Evolutionary conservation across 2,113 vertebrate genomes (phyloP).

Genomic region (Caretta caretta): DNA sequence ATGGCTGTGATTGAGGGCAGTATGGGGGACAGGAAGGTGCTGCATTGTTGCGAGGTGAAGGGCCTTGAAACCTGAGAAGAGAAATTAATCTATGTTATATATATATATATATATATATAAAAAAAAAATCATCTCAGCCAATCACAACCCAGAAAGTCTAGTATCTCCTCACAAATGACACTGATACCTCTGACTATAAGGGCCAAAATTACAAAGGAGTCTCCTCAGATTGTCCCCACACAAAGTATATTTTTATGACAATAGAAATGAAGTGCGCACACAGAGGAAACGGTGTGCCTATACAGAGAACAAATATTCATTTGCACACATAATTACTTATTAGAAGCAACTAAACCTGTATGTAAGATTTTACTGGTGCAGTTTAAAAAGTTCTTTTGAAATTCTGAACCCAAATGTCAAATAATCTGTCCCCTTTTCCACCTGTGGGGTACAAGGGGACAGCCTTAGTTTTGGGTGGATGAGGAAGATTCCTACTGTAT

Average conservation of each 20-base stretch:
- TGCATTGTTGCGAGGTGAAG: constrained; percentile 48
- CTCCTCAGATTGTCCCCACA: background rate
- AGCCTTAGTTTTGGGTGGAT: background rate
- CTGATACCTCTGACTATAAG: background rate
- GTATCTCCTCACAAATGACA: background rate
- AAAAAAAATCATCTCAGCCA: background rate
- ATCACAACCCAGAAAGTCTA: background rate
- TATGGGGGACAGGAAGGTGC: constrained; percentile 71
- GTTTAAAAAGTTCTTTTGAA: background rate
- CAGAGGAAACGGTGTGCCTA: background rate
- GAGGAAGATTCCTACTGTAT: background rate
- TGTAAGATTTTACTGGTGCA: background rate
- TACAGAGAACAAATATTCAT: background rate
- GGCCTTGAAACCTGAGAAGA: constrained; percentile 73
- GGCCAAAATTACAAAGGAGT: background rate
- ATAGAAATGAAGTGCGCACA: background rate
- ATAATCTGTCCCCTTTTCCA: background rate
- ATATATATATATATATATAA: background rate
- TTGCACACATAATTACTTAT: background rate
- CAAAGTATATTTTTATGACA: background rate
- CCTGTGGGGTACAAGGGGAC: background rate
- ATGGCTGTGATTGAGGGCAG: constrained; percentile 68
- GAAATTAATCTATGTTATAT: background rate
- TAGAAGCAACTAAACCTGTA: background rate
- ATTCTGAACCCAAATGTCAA: background rate